Conservation (phyloP, 2,888 invertebrate genomes). For the Tethea ocularis region DNA sequence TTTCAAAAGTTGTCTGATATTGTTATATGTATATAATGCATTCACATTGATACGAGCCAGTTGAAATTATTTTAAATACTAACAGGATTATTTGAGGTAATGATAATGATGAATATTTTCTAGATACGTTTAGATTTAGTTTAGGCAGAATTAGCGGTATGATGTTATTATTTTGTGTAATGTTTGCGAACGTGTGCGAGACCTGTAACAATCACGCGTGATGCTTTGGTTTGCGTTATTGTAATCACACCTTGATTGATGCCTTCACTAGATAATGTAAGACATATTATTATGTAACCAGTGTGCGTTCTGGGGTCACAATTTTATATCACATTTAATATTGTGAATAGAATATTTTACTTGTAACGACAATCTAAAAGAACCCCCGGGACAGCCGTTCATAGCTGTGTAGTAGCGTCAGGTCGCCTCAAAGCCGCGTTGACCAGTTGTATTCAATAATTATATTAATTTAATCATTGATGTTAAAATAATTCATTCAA, state of each 20-base stretch:
- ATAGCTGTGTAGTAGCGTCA: not conserved
- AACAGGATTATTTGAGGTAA: constrained; percentile 33
- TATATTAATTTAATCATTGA: constrained; percentile 45
- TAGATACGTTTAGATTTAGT: constrained; percentile 71
- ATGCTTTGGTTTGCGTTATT: constrained; percentile 60
- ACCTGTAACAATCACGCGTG: constrained; percentile 56
- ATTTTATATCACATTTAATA: constrained; percentile 26
- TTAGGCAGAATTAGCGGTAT: constrained; percentile 71
- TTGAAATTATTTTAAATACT: constrained; percentile 41
- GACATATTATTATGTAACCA: constrained; percentile 40
- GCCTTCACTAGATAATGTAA: constrained; percentile 70
- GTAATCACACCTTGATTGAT: constrained; percentile 64
- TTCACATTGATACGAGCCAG: constrained; percentile 51
- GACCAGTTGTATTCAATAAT: constrained; percentile 10
- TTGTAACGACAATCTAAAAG: not conserved
- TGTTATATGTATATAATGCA: constrained; percentile 80
- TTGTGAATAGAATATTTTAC: constrained; percentile 25
- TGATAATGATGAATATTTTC: constrained; percentile 46
- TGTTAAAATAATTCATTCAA: constrained; percentile 65
- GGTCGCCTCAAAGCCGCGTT: not conserved
- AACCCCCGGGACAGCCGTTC: not conserved
- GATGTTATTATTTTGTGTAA: constrained; percentile 65
- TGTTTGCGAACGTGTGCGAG: constrained; percentile 65
- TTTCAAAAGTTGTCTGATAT: not conserved
- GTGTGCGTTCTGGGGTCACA: constrained; percentile 41